These are phyloP conservation scores for Tragelaphus eurycerus DNA, from an alignment of 2,797 vertebrate species.

Conservation along the genomic window DNA sequence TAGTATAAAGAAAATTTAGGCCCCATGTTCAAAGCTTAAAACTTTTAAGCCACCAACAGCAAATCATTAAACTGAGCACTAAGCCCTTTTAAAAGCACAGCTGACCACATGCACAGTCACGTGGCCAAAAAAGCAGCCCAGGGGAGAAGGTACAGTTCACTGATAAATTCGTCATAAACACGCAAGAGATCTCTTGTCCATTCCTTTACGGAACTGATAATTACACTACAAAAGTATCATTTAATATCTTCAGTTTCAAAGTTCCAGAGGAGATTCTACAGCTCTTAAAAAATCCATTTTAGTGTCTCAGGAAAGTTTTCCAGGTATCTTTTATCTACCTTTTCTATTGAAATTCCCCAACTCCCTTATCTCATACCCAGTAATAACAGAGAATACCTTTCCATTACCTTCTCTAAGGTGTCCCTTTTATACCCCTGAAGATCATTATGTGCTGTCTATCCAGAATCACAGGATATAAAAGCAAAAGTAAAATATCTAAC, in stretches of 20 bases:
- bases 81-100: neutral
- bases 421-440: neutral
- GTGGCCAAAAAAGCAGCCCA: neutral
- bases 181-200: neutral
- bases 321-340: neutral
- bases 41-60: neutral
- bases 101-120: neutral
- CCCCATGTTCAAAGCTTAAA: neutral
- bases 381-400: conserved; percentile 10
- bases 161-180: neutral
- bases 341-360: conserved; percentile 35
- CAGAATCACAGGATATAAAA: neutral
- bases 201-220: neutral
- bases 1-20: neutral
- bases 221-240: neutral
- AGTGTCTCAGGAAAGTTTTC: conserved; percentile 4
- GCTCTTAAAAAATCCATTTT: conserved; percentile 38
- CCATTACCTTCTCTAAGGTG: neutral
- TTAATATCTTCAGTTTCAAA: conserved; percentile 13
- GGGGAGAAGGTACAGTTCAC: neutral
- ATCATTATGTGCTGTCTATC: neutral
- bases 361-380: conserved; percentile 37
- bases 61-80: neutral
- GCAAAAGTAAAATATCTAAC: neutral
- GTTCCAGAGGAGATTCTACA: neutral